A percentile compares a stretch with the other conserved stretches of the same genome.
phyloP scores from a whole-genome alignment of 2,797 vertebrate species.

The Enoplosus armatus region DNA sequence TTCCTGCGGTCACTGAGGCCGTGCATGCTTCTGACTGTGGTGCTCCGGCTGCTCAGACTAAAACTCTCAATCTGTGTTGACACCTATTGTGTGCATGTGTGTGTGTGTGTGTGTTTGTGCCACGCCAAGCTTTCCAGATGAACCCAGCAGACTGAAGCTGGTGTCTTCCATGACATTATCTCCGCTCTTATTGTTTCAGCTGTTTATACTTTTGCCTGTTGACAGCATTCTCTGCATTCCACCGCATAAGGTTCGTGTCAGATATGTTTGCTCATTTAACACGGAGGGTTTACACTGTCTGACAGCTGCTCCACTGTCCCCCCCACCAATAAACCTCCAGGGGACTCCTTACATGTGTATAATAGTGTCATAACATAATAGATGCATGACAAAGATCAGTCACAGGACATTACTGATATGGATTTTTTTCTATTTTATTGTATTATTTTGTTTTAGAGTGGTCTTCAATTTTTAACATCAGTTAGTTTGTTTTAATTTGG shows the following conservation, averaged over 20 bases:
- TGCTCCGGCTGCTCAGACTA: conserved; percentile 1
- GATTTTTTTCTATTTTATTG: not conserved
- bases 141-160: conserved; percentile 51
- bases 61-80: conserved; percentile 7
- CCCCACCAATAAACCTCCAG: not conserved
- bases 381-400: not conserved
- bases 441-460: not conserved
- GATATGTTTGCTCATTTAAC: conserved; percentile 32
- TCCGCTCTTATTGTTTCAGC: conserved; percentile 59
- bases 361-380: conserved; percentile 4
- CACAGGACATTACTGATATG: not conserved
- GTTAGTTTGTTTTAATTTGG: not conserved
- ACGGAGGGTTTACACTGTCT: conserved; percentile 25
- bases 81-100: conserved; percentile 13
- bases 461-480: not conserved
- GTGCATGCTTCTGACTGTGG: conserved; percentile 3
- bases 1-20: conserved; percentile 26
- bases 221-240: conserved; percentile 70
- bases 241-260: conserved; percentile 17
- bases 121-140: conserved; percentile 57
- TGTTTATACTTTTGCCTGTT: conserved; percentile 57
- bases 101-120: conserved; percentile 27
- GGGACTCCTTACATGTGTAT: not conserved
- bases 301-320: conserved; percentile 6
- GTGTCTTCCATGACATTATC: conserved; percentile 44